Evolutionary conservation across 2,797 vertebrate species (phyloP).

Genomic region (Hippoglossus hippoglossus): DNA sequence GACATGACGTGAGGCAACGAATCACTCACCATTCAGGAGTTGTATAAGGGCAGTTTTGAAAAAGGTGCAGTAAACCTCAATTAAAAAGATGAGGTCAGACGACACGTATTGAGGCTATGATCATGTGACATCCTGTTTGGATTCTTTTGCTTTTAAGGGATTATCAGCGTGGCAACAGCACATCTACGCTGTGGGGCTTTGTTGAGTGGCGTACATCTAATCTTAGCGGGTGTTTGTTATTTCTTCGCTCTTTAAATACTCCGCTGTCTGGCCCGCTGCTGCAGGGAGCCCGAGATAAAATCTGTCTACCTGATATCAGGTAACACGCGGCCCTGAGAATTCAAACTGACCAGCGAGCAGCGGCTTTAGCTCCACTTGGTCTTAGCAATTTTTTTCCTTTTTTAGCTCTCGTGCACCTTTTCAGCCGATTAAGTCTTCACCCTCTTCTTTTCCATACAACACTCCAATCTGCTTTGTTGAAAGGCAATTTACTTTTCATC

Average conservation of each 20-base stretch:
- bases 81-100: conserved; percentile 62
- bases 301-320: conserved; percentile 86
- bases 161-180: conserved; percentile 67
- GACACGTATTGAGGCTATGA: conserved; percentile 45
- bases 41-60: conserved; percentile 45
- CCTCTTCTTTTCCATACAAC: conserved; percentile 76
- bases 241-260: conserved; percentile 74
- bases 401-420: conserved; percentile 68
- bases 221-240: conserved; percentile 75
- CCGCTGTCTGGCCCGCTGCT: conserved; percentile 63
- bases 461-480: conserved; percentile 81
- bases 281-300: conserved; percentile 77
- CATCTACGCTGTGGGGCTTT: conserved; percentile 53
- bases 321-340: conserved; percentile 73
- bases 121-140: conserved; percentile 62
- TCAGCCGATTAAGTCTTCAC: conserved; percentile 70
- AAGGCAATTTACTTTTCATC: conserved; percentile 87
- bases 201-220: conserved; percentile 71
- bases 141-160: conserved; percentile 71
- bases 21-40: conserved; percentile 63
- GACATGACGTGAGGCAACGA: conserved; percentile 43
- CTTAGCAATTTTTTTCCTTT: conserved; percentile 19
- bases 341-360: conserved; percentile 75
- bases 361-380: conserved; percentile 38
- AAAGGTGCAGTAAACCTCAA: conserved; percentile 49